Base-by-base conservation (phyloP, 1,140 invertebrate genomes). In the Scaptodrosophila lebanonensis region DNA sequence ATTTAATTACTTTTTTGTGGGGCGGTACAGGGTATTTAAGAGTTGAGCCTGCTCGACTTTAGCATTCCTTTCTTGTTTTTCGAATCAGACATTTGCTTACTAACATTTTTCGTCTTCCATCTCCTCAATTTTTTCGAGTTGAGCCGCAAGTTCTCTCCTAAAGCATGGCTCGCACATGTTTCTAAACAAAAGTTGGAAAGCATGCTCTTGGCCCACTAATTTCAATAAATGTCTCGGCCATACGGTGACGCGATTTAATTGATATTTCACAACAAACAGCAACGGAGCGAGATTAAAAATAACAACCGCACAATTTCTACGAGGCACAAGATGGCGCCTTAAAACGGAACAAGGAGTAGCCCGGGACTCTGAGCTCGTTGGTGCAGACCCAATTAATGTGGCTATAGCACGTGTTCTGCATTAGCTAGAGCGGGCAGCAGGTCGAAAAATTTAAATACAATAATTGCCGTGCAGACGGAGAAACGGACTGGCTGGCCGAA, bases 341-440 rank as follows among this genome's bases (percentile, higher is more conserved):
- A 63, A 72, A 72, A 72, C 32, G 12, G 12, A 22, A 32, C 9
- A 27, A 11, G 32, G 30, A 18, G 35, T n/a, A 29, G 15, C 13
- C 22, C 16, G 25, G 3, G 16, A 1, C 8, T 17, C 22, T 7
- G 15, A 36, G 4, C 4, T 33, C 11, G 11, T 3, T 17, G 49
- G 32, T 45, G 42, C 42, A 64, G 69, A 73, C 63, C 69, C 69
- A 73, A 73, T 73, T 73, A 73, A 73, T 49, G 59, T 45, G 64
- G 44, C 64, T 49, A 66, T 67, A 51, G 63, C 69, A 65, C 73
- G 69, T 73, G 69, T 63, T 73, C 73, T 73, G 73, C 59, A 73
- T 73, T 73, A 73, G 69, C 66, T 72, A 47, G 48, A 30, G 57
- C 58, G 52, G 44, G 33, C 36, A 16, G 40, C 57, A 68, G 29